Evolutionary conservation across 2,113 vertebrate species (phyloP).

Genomic region (Neofelis nebulosa): DNA sequence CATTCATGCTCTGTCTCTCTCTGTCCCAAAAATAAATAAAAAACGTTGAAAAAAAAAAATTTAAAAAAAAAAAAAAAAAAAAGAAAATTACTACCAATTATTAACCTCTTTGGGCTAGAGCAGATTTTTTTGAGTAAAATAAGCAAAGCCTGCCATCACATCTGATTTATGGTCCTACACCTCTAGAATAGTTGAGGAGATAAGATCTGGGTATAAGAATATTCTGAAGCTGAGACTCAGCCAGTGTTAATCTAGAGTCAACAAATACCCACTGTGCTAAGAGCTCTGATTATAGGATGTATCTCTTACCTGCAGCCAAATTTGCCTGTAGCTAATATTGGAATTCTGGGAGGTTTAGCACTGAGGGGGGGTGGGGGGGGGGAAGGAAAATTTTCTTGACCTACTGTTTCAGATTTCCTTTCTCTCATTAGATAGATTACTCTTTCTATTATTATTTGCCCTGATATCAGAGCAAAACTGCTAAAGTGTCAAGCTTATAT

Average conservation of each 20-base stretch:
- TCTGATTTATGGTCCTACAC: not conserved
- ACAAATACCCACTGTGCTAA: not conserved
- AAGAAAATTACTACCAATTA: not conserved
- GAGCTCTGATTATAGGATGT: not conserved
- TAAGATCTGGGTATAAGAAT: not conserved
- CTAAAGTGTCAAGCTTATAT: not conserved
- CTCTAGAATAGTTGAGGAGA: not conserved
- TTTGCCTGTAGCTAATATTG: not conserved
- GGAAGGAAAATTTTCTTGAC: not conserved
- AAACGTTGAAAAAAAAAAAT: too few species aligned
- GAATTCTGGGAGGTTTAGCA: not conserved
- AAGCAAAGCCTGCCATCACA: not conserved
- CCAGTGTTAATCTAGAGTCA: not conserved
- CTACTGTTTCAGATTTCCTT: not conserved
- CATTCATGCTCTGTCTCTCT: too few species aligned
- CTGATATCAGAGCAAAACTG: conserved; percentile 10
- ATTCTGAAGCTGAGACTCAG: not conserved
- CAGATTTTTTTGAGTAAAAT: not conserved
- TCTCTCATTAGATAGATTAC: too few species aligned
- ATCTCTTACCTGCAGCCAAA: not conserved
- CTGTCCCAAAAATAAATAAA: too few species aligned
- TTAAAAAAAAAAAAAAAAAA: too few species aligned
- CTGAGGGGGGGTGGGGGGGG: not conserved
- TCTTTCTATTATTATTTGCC: not conserved
- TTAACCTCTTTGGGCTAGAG: not conserved